phyloP scores from a whole-genome alignment of 2,113 vertebrate genomes.

The Lepidothrix coronata region DNA sequence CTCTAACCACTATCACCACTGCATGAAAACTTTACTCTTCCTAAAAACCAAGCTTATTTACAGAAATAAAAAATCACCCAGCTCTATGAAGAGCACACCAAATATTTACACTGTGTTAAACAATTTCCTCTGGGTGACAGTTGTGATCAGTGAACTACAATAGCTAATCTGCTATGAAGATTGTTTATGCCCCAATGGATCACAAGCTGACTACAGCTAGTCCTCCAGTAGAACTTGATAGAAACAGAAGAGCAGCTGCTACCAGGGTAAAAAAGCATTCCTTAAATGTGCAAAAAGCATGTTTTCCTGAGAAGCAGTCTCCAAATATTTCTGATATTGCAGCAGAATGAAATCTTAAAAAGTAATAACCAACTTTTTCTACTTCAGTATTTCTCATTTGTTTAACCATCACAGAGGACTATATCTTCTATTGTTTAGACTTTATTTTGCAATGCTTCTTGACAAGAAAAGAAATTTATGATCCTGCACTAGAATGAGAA shows the following conservation, averaged over 20 bases:
- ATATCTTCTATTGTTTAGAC: background rate
- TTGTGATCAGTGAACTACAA: constrained; percentile 48
- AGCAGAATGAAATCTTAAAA: background rate
- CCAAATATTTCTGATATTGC: background rate
- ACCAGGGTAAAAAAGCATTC: background rate
- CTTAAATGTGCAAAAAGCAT: background rate
- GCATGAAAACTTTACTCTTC: background rate
- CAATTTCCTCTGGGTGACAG: constrained; percentile 39
- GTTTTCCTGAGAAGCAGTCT: background rate
- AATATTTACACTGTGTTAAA: constrained; percentile 42
- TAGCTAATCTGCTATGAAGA: constrained; percentile 34
- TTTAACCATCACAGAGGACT: background rate
- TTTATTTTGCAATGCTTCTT: background rate
- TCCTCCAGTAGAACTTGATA: background rate
- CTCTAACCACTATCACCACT: background rate
- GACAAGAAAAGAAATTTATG: background rate
- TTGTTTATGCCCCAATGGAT: constrained; percentile 4
- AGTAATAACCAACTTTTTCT: background rate
- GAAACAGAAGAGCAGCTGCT: constrained; percentile 2
- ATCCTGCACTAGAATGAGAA: background rate
- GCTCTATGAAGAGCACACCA: background rate
- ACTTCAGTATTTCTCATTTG: background rate
- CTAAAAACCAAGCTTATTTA: background rate
- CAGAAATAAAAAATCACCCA: background rate
- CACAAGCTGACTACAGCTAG: constrained; percentile 7